A percentile compares a stretch with the other conserved stretches of the same genome.
phyloP scores from a whole-genome alignment of 1,140 invertebrate genomes.

The Drosophila lowei region DNA sequence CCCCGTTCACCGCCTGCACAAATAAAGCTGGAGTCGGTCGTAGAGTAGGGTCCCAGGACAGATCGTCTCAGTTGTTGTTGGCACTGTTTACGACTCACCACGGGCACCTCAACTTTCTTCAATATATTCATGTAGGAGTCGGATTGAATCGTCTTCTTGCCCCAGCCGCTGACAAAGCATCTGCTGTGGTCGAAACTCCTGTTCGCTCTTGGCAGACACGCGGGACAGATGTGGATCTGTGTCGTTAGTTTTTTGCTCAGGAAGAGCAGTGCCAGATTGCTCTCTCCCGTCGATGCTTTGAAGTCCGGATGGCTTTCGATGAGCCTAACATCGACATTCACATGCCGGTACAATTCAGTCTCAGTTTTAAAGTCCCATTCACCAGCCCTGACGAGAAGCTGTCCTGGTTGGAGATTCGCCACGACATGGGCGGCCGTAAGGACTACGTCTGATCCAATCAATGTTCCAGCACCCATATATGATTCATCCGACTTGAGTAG shows the following conservation, averaged over 20 bases:
- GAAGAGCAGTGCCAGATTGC: constrained; percentile 85
- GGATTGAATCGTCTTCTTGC: constrained; percentile 87
- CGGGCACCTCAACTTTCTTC: constrained; percentile 85
- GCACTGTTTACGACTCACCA: constrained; percentile 83
- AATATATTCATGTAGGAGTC: constrained; percentile 86
- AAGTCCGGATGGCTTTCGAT: constrained; percentile 85
- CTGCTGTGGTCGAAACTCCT: constrained; percentile 79
- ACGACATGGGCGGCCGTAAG: constrained; percentile 88
- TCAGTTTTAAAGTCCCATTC: constrained; percentile 88
- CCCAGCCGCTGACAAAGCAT: constrained; percentile 93
- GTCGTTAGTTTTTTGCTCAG: constrained; percentile 84
- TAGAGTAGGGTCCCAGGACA: constrained; percentile 64
- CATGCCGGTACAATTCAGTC: constrained; percentile 85
- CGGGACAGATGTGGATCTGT: constrained; percentile 85
- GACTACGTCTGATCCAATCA: constrained; percentile 87
- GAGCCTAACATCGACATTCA: constrained; percentile 84
- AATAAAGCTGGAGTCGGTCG: constrained; percentile 83
- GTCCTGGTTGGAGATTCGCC: constrained; percentile 75
- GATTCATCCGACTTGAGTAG: constrained; percentile 85
- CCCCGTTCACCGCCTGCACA: constrained; percentile 87
- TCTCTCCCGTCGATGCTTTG: constrained; percentile 77
- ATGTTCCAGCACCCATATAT: constrained; percentile 87
- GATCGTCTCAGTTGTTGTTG: constrained; percentile 65
- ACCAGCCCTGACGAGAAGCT: constrained; percentile 86
- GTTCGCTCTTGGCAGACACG: constrained; percentile 84